Conservation (phyloP, 1,140 invertebrate species). For the Eufriesea mexicana region DNA sequence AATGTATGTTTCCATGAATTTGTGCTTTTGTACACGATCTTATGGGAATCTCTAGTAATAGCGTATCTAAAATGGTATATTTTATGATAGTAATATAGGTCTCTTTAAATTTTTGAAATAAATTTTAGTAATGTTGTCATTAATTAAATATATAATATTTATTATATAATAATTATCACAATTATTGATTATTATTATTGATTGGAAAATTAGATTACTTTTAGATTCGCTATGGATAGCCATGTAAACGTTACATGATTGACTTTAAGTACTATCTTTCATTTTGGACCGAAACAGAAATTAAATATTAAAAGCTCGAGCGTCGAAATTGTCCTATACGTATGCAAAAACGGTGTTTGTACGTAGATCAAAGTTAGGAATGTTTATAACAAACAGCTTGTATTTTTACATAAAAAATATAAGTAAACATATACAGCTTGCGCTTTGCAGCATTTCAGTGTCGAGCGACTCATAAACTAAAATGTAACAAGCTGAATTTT, state of each 20-base stretch:
- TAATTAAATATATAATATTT: no score
- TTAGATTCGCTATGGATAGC: slow-evolving; percentile 11
- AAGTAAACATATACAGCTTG: background rate
- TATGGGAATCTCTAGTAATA: background rate
- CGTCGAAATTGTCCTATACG: background rate
- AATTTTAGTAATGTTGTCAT: no score
- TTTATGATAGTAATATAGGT: background rate
- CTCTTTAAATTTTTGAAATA: no score
- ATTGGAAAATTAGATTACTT: background rate
- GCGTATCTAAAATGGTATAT: background rate
- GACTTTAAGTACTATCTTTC: background rate
- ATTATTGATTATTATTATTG: background rate
- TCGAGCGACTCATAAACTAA: slow-evolving; percentile 14
- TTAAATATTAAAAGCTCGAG: background rate
- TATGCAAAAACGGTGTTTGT: background rate
- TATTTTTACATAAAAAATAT: background rate
- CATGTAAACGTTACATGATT: background rate
- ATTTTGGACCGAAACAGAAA: background rate
- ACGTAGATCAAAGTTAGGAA: background rate
- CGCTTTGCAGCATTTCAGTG: slow-evolving; percentile 57
- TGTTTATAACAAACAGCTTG: background rate
- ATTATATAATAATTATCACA: no score
- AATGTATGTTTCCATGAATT: background rate
- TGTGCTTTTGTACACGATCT: background rate
- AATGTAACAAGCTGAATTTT: background rate